These are phyloP conservation scores for Ceriagrion tenellum DNA, from an alignment of 2,888 invertebrate species.

Conservation along the genomic window DNA sequence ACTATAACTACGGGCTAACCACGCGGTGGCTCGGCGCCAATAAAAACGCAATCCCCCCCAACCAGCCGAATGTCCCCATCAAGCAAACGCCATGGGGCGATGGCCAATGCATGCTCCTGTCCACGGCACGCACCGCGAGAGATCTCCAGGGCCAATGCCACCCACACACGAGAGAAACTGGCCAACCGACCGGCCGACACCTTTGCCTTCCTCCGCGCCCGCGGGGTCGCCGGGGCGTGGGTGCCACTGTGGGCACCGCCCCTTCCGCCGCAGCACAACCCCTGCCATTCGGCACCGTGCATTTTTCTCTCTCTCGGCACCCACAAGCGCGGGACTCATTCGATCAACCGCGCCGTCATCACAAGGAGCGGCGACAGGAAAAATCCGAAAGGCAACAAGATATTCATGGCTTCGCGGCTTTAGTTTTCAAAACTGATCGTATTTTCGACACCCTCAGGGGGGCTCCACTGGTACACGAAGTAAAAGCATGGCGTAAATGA, in stretches of 20 bases:
- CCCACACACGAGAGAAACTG: neutral
- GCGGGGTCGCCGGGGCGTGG: neutral
- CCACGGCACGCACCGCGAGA: constrained; percentile 30
- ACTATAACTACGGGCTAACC: neutral
- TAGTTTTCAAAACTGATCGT: too few species aligned
- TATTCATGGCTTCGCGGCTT: too few species aligned
- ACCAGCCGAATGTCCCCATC: neutral
- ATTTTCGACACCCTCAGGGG: too few species aligned
- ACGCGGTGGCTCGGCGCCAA: constrained; percentile 20
- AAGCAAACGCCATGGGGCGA: neutral
- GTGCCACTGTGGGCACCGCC: too few species aligned
- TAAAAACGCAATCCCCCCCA: neutral
- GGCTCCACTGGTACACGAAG: neutral
- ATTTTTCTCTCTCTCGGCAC: too few species aligned
- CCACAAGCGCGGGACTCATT: too few species aligned
- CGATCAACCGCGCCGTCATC: too few species aligned
- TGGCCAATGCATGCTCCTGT: constrained; percentile 24
- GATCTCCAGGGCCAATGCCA: neutral
- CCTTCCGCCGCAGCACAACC: too few species aligned
- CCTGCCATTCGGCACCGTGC: too few species aligned
- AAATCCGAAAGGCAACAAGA: too few species aligned
- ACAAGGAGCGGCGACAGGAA: too few species aligned
- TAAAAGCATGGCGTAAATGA: neutral
- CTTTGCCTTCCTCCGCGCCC: neutral
- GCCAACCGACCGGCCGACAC: neutral